Evolutionary conservation across 2,888 invertebrate species (phyloP), one percentile per base, ranked within the genome.

Genomic region (Dermolepida albohirtum): DNA sequence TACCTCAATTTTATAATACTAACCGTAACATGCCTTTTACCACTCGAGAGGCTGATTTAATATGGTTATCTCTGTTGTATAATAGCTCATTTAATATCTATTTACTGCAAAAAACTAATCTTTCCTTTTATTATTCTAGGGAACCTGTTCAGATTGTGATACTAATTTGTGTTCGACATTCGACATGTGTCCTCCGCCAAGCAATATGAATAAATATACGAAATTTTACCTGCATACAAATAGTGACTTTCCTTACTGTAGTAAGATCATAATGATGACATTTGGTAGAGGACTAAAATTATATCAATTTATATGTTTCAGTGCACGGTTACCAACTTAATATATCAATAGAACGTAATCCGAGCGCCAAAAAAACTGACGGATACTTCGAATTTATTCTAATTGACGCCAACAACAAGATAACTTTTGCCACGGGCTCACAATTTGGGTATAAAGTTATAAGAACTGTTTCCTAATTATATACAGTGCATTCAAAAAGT

Each of bases 321-420:
- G 77, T 75, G 67, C 68, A 74, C 12, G 52, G 72, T n/a, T 77
- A 77, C 57, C 62, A 69, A 22, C 69, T 76, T 5, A 72, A 68
- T 59, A 70, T 77, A 12, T 67, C 70, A 1, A 64, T 75, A 43
- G 67, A 67, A n/a, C 49, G 51, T 0, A 64, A 59, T 14, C 16
- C 57, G 6, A 49, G 64, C 2, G 50, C 68, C 1, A 74, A 62
- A 40, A 71, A 67, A 29, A 27, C 64, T 2, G 70, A 71, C 22
- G 82, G 82, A 10, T 77, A 73, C 62, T 81, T 82, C 67, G 78
- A 81, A 47, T 76, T 81, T 70, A 77, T 81, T 43, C 71, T 82
- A 39, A 73, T 80, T 0, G 80, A 80, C 64, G 73, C 76, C 5
- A 73, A 76, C 29, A 75, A 78, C 22, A 71, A 75, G 64, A 72